Base-by-base conservation (phyloP, 2,797 vertebrate species). In the Eremophila alpestris region DNA sequence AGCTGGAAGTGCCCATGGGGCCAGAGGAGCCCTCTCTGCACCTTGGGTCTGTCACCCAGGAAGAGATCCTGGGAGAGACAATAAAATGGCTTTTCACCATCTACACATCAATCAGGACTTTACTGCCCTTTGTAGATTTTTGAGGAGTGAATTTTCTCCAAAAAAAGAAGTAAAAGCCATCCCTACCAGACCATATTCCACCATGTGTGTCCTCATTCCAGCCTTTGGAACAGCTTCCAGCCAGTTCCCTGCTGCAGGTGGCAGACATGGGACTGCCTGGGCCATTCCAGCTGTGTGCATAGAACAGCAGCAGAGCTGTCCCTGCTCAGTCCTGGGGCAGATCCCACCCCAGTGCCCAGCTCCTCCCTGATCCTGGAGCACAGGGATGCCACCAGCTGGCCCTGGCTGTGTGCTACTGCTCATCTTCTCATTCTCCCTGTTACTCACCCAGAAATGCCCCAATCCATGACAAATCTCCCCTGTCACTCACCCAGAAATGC, bases 1-100 rank as follows among this genome's bases (percentile, higher is more conserved):
- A 70, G 52, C 36, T 43, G 23, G 5, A 30, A 11, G 48, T 41
- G 38, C 23, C 11, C 16, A 2, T 0, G 0, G 32, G 45, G 43
- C 48, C 38, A 41, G 48, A 86, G 68, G 23, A 83, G 27, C 48
- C n/a, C 77, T 32, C 10, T 1, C 52, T 46, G 65, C 19, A 7
- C 54, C 56, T 56, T 12, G 10, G 59, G 9, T 55, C 21, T 46
- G 5, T 74, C 56, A 41, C 23, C 36, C 11, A 58, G 20, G 11
- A 48, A 70, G 30, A 49, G 18, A 59, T 10, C 22, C 22, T 59
- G 38, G 36, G 84, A 81, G 29, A 83, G 38, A 51, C 12, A 52
- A 16, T 14, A 15, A 63, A 70, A 52, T 16, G 9, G 16, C 4
- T 40, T 55, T 32, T 78, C 58, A 45, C 26, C 41, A 24, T 36